phyloP scores from a whole-genome alignment of 2,888 invertebrate genomes.

The Sympetrum striolatum region DNA sequence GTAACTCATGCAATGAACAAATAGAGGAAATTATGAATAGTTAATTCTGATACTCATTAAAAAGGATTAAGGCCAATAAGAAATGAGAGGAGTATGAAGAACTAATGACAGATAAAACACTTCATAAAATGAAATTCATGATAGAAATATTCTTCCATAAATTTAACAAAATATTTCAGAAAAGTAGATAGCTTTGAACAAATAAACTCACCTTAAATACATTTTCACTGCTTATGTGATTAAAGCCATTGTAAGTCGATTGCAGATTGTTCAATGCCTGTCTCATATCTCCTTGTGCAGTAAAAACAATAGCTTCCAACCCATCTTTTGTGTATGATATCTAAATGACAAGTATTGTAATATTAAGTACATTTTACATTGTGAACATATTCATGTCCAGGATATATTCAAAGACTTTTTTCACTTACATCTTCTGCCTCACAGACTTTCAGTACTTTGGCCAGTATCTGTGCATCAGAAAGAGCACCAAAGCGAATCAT shows the following conservation, averaged over 20 bases:
- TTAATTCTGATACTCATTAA: too few relatives aligned
- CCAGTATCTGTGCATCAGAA: conserved; percentile 88
- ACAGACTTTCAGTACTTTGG: conserved; percentile 79
- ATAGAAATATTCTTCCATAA: background rate
- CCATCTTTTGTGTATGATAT: conserved; percentile 90
- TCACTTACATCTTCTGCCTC: conserved; percentile 71
- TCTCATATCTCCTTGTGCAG: conserved; percentile 98
- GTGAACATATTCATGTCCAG: background rate
- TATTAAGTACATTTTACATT: background rate
- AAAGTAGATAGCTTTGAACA: background rate
- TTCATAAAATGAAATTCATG: background rate
- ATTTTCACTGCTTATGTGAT: conserved; percentile 87
- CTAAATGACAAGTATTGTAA: conserved; percentile 53
- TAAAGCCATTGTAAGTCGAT: conserved; percentile 91
- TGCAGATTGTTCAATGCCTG: conserved; percentile 98
- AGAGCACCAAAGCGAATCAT: conserved; percentile 91
- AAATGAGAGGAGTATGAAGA: background rate
- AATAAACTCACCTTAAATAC: conserved; percentile 80
- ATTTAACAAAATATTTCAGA: background rate
- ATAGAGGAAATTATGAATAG: too few relatives aligned
- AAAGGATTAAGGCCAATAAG: too few relatives aligned
- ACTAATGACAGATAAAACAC: too few relatives aligned
- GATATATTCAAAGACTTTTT: background rate
- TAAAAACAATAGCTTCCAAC: conserved; percentile 94
- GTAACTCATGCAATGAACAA: too few relatives aligned